Percentiles rank a stretch among this genome's conserved stretches.
Conservation (phyloP, 2,888 invertebrate genomes). For the Clistopyga incitator region DNA sequence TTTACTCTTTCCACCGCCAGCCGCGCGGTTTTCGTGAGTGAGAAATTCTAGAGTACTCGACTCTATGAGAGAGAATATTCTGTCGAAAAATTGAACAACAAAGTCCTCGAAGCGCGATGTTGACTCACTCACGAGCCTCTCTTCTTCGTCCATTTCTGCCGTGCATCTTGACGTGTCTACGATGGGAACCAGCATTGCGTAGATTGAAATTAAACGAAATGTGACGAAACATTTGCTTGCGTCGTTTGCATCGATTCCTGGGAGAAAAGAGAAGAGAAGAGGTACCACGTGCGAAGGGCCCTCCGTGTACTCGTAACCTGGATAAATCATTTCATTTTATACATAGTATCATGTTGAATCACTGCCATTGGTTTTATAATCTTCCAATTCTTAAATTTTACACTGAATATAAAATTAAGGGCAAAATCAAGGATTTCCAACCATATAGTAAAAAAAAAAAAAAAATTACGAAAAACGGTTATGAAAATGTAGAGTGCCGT, state of each 20-base stretch:
- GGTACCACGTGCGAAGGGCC: constrained; percentile 93
- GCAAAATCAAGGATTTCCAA: too few relatives aligned
- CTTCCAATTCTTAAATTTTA: too few relatives aligned
- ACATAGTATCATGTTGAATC: constrained; percentile 63
- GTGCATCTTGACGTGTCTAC: constrained; percentile 93
- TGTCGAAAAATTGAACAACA: constrained; percentile 93
- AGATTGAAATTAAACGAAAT: constrained; percentile 91
- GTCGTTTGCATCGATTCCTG: constrained; percentile 96
- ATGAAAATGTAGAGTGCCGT: too few relatives aligned
- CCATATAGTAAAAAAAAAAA: too few relatives aligned
- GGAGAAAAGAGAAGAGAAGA: constrained; percentile 91
- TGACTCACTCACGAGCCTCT: constrained; percentile 90
- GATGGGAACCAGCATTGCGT: constrained; percentile 92
- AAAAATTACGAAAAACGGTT: too few relatives aligned
- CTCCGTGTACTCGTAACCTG: constrained; percentile 87
- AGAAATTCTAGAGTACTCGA: constrained; percentile 89
- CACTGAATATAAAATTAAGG: too few relatives aligned
- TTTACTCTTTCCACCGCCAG: constrained; percentile 86
- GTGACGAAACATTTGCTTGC: constrained; percentile 90
- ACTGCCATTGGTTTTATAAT: background rate
- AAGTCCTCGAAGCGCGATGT: constrained; percentile 96
- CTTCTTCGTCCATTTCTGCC: constrained; percentile 90
- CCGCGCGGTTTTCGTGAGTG: constrained; percentile 85
- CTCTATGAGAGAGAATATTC: constrained; percentile 90
- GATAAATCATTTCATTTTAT: constrained; percentile 69